These are phyloP conservation scores for Zenarchopterus dispar DNA, from an alignment of 2,797 vertebrate species.

Conservation along the genomic window DNA sequence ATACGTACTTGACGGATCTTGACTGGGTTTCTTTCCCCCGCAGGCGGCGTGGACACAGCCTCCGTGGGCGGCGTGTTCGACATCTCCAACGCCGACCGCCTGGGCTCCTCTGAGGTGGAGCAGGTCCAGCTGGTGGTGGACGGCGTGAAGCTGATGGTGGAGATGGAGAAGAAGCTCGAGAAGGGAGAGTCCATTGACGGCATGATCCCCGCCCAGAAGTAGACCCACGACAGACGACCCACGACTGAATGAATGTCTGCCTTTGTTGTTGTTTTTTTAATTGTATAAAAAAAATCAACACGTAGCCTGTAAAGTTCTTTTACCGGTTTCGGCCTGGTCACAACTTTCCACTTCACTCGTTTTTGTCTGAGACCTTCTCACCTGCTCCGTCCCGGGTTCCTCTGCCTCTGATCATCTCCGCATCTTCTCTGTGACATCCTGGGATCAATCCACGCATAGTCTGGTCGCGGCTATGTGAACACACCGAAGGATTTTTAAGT, in stretches of 20 bases:
- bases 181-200: constrained; percentile 92
- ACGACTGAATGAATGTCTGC: constrained; percentile 60
- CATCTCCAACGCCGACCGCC: constrained; percentile 95
- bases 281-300: constrained; percentile 61
- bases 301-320: constrained; percentile 66
- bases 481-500: constrained; percentile 45
- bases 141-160: constrained; percentile 96
- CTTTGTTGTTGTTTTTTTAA: constrained; percentile 65
- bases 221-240: constrained; percentile 77
- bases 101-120: constrained; percentile 93
- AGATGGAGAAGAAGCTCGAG: constrained; percentile 98
- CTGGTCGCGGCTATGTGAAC: constrained; percentile 66
- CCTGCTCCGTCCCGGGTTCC: no score
- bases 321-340: constrained; percentile 48
- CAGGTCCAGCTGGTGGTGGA: constrained; percentile 98
- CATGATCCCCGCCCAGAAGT: constrained; percentile 96
- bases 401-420: constrained; percentile 40
- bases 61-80: constrained; percentile 93
- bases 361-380: no score
- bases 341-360: constrained; percentile 51
- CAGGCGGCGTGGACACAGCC: constrained; percentile 95
- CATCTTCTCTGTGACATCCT: constrained; percentile 81
- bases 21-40: not conserved
- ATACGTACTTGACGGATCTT: not conserved
- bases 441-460: constrained; percentile 83